Evolutionary conservation across 2,797 vertebrate species (phyloP).

Genomic region (Intellagama lesueurii): DNA sequence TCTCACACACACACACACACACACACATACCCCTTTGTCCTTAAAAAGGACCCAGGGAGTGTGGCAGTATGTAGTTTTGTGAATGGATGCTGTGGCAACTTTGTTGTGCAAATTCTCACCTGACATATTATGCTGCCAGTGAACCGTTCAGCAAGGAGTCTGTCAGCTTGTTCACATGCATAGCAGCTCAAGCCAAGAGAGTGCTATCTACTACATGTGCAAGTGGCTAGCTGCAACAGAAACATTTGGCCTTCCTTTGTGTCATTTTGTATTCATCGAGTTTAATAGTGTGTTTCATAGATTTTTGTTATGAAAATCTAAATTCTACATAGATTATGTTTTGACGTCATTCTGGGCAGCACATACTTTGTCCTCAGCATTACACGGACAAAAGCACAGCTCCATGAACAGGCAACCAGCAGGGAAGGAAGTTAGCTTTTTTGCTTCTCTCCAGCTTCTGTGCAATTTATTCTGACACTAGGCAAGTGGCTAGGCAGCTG

Average conservation of each 20-base stretch:
- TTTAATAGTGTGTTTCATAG: not conserved
- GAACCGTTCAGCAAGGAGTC: not conserved
- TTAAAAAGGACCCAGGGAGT: not conserved
- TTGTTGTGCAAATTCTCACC: too few species aligned
- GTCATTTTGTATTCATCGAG: not conserved
- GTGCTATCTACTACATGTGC: not conserved
- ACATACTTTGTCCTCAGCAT: not conserved
- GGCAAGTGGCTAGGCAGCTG: conserved; percentile 12
- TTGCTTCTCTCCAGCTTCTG: not conserved
- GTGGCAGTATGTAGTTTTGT: not conserved
- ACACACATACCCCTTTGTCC: too few species aligned
- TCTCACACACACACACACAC: too few species aligned
- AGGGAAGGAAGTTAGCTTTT: not conserved
- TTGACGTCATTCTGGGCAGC: not conserved
- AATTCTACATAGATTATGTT: not conserved
- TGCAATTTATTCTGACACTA: conserved; percentile 21
- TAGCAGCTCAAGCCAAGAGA: not conserved
- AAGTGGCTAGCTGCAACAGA: not conserved
- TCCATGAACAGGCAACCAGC: not conserved
- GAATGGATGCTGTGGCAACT: not conserved
- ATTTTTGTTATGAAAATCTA: not conserved
- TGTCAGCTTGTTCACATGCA: not conserved
- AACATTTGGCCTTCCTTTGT: not conserved
- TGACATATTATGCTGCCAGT: not conserved
- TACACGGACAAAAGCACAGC: not conserved